Evolutionary conservation across 2,113 vertebrate species (phyloP), one percentile per base, ranked within the genome.

Genomic region (Zosterops japonicus): DNA sequence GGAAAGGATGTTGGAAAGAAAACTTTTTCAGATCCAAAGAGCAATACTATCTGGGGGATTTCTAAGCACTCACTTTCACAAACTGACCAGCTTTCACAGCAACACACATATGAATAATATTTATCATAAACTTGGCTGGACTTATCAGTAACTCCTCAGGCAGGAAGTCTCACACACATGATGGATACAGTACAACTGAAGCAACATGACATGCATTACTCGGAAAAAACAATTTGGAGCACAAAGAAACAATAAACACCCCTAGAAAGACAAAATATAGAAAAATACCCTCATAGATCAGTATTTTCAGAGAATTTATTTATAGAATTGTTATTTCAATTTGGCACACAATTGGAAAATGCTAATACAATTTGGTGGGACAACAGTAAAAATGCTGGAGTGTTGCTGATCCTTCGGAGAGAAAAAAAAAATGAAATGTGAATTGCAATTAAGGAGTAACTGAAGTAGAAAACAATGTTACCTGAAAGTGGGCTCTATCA

Each of bases 241-340:
- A 71, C 15, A 71, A 49, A 64, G 9, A 85, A 87, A 36, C 11
- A 46, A 28, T 28, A 91, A 74, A 88, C 18, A 89, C 2, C 21
- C 49, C 20, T 14, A 50, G 29, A 50, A 72, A 65, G 36, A 64
- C 9, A 87, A 84, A 35, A 53, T 11, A 63, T 0, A 91, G 55
- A 44, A 85, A 65, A 87, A 65, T 31, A 86, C 3, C 27, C 12
- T 61, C 70, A 59, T 25, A 83, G 46, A 79, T 5, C 39, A 74
- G 36, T 77, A 74, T 67, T 93, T 95, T 93, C 59, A 83, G 59
- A 87, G 49, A 87, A 22, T 97, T 96, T 95, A 97, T 96, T 95
- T 93, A 88, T 63, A 76, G 59, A 93, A 95, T 41, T 71, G 11
- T 69, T 68, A 59, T 61, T 87, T 91, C 39, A 57, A 65, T 90